Conservation (phyloP, 2,888 invertebrate species). For the Drosophila paranaensis region DNA sequence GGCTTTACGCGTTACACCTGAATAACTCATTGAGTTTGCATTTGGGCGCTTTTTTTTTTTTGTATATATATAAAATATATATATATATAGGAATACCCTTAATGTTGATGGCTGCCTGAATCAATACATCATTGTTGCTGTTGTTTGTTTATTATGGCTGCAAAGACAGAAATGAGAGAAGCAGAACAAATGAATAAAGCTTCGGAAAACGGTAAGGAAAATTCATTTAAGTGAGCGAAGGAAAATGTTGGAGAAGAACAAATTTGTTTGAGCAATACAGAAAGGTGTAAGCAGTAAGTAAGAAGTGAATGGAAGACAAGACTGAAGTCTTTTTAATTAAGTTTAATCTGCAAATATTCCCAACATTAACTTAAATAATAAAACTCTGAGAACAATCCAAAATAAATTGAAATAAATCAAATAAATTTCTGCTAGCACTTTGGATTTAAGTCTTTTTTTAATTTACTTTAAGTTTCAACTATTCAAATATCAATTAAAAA, state of each 20-base stretch:
- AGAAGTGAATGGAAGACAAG: not conserved
- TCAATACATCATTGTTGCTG: conserved; percentile 53
- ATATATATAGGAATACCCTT: conserved; percentile 8
- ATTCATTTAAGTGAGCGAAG: not conserved
- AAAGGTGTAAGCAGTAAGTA: not conserved
- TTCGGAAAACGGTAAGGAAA: not conserved
- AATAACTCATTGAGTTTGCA: conserved; percentile 53
- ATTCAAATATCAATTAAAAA: no score
- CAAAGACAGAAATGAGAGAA: conserved; percentile 30
- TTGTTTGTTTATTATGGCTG: conserved; percentile 36
- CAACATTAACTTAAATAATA: not conserved
- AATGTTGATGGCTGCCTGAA: conserved; percentile 18
- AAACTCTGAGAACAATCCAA: not conserved
- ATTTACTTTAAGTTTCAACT: no score
- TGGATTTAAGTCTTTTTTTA: no score
- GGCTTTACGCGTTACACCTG: conserved; percentile 54
- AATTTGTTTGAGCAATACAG: not conserved
- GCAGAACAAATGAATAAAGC: not conserved
- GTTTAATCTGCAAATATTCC: not conserved
- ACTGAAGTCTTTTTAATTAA: not conserved
- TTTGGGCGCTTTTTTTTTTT: not conserved
- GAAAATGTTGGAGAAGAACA: not conserved
- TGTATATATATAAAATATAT: conserved; percentile 4
- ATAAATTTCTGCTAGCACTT: not conserved
- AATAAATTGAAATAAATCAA: not conserved